A percentile compares a stretch with the other conserved stretches of the same genome.
phyloP scores from a whole-genome alignment of 2,888 invertebrate genomes.

The Allophyes oxyacanthae region DNA sequence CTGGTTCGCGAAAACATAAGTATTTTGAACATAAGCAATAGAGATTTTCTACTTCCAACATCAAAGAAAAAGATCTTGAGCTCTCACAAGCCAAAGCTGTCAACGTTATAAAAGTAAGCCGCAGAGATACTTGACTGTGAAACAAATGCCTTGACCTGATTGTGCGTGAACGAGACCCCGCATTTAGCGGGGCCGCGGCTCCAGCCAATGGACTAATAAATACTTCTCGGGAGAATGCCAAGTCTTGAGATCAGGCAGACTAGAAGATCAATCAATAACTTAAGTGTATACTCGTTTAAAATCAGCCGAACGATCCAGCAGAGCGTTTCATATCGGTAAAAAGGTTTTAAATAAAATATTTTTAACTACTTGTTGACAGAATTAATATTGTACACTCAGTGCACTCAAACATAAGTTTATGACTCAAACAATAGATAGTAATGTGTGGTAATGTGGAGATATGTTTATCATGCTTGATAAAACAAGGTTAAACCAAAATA shows the following conservation, averaged over 20 bases:
- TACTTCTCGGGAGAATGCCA: conserved; percentile 22
- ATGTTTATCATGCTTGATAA: too few species aligned
- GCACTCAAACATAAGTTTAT: too few species aligned
- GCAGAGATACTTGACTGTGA: conserved; percentile 46
- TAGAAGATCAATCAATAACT: background rate
- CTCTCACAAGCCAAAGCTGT: conserved; percentile 24
- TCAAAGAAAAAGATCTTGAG: conserved; percentile 16
- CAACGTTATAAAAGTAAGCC: conserved; percentile 47
- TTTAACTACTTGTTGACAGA: too few species aligned
- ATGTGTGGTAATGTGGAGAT: too few species aligned
- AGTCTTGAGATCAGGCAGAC: conserved; percentile 6
- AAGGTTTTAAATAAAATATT: too few species aligned
- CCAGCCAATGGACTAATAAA: conserved; percentile 41
- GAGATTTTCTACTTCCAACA: background rate
- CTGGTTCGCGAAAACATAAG: too few species aligned
- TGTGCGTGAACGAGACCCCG: conserved; percentile 49
- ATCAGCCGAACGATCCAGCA: background rate
- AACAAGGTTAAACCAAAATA: too few species aligned
- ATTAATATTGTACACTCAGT: too few species aligned
- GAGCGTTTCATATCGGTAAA: too few species aligned
- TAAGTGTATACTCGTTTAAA: background rate
- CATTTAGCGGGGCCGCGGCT: conserved; percentile 41
- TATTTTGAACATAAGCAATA: too few species aligned
- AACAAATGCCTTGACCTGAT: conserved; percentile 66
- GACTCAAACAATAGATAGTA: too few species aligned